A percentile compares a stretch with the other conserved stretches of the same genome.
Evolutionary conservation across 2,113 vertebrate species (phyloP).

Genomic region (Chaetodon auriga): DNA sequence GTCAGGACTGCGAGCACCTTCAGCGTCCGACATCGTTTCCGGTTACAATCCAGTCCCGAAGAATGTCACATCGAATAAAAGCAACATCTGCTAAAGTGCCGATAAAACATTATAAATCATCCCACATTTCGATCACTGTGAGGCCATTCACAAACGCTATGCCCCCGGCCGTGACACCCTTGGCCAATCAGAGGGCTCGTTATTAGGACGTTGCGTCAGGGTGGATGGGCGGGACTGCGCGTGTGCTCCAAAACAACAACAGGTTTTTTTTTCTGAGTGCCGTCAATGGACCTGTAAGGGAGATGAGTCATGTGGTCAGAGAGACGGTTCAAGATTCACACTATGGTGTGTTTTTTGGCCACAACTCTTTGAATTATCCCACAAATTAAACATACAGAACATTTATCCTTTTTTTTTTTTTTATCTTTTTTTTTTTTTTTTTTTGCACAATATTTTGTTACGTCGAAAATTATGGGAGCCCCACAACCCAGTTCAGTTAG

Average conservation of each 20-base stretch:
- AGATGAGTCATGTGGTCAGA: background rate
- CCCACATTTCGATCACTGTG: constrained; percentile 57
- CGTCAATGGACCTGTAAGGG: background rate
- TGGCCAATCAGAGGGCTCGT: constrained; percentile 77
- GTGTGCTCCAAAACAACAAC: constrained; percentile 46
- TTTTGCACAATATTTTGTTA: no score
- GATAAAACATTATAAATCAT: constrained; percentile 59
- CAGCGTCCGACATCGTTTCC: constrained; percentile 79
- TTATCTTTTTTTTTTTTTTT: no score
- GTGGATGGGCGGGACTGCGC: constrained; percentile 17
- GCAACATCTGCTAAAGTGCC: constrained; percentile 55
- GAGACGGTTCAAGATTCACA: no score
- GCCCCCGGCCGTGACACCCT: background rate
- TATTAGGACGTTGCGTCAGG: constrained; percentile 69
- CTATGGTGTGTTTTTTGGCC: no score
- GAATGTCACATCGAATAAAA: constrained; percentile 53
- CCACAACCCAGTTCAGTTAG: no score
- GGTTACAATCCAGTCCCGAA: constrained; percentile 56
- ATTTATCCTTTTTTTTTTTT: no score
- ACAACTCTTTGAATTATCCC: no score
- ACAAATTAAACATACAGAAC: no score
- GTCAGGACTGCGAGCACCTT: constrained; percentile 70
- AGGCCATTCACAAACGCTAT: constrained; percentile 74
- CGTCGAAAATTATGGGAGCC: no score
- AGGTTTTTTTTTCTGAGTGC: background rate